These are phyloP conservation scores for Epirrhoe tristata DNA, from an alignment of 2,888 invertebrate species.

Conservation along the genomic window DNA sequence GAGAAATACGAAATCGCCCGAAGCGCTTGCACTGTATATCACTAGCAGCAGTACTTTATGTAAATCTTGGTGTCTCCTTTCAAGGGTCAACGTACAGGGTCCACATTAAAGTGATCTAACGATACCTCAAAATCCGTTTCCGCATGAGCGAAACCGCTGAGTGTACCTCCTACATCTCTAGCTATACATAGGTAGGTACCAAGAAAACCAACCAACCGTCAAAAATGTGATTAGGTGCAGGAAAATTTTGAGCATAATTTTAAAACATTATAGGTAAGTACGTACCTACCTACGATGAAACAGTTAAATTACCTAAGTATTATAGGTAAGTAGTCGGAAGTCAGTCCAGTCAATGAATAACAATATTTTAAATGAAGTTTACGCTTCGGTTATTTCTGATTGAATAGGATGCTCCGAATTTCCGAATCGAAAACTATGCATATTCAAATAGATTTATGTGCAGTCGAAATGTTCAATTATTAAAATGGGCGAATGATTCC, in stretches of 20 bases:
- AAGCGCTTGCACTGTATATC: too few species aligned
- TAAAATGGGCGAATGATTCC: conserved; percentile 1
- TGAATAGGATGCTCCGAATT: conserved; percentile 51
- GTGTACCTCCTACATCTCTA: background rate
- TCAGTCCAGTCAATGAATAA: conserved; percentile 4
- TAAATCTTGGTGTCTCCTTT: background rate
- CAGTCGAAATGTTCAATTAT: conserved; percentile 17
- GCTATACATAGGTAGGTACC: background rate
- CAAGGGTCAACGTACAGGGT: background rate
- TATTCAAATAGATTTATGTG: conserved; percentile 26
- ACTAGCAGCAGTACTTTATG: too few species aligned
- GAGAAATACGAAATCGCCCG: too few species aligned
- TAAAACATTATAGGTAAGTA: too few species aligned
- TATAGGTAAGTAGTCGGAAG: too few species aligned
- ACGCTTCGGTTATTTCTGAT: conserved; percentile 63
- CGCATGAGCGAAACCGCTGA: background rate
- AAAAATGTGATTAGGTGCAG: background rate
- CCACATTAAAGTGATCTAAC: background rate
- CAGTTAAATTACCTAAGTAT: background rate
- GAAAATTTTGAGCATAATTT: background rate
- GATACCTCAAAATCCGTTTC: background rate
- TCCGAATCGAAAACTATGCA: conserved; percentile 19
- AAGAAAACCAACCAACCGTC: background rate
- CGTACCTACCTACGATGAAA: too few species aligned
- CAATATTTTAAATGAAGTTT: conserved; percentile 48